These are phyloP conservation scores for Anthoptus insignis DNA, from an alignment of 2,888 invertebrate genomes.

Conservation along the genomic window DNA sequence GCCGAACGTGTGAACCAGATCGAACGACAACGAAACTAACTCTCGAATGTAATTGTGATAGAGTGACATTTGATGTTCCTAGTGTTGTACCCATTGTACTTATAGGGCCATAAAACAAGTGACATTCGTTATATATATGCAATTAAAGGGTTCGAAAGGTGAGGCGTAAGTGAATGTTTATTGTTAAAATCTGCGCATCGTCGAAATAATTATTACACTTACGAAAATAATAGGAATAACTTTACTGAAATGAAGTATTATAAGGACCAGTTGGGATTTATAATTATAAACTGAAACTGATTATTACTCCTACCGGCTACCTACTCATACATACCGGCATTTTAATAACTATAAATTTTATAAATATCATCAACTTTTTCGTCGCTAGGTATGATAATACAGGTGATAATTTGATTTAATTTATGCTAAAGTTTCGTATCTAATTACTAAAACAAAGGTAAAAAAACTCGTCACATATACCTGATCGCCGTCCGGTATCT, in stretches of 20 bases:
- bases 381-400: background rate
- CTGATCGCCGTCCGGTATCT: background rate
- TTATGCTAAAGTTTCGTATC: background rate
- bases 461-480: background rate
- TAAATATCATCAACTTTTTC: too few species aligned
- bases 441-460: background rate
- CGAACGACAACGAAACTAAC: slow-evolving; percentile 23
- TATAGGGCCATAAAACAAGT: slow-evolving; percentile 19
- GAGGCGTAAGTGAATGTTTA: slow-evolving; percentile 51
- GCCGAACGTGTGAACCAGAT: slow-evolving; percentile 22
- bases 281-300: too few species aligned
- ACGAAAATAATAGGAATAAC: too few species aligned
- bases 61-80: slow-evolving; percentile 42
- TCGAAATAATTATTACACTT: background rate
- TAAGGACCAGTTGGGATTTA: too few species aligned
- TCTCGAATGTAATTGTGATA: slow-evolving; percentile 32
- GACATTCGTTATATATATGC: slow-evolving; percentile 34
- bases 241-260: too few species aligned
- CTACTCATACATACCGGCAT: background rate
- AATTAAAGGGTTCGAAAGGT: slow-evolving; percentile 46
- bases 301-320: too few species aligned
- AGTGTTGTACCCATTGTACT: slow-evolving; percentile 31
- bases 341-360: background rate
- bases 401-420: background rate
- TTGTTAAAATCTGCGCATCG: slow-evolving; percentile 20